Conservation (phyloP, 2,113 vertebrate species). For the Zeus faber region DNA sequence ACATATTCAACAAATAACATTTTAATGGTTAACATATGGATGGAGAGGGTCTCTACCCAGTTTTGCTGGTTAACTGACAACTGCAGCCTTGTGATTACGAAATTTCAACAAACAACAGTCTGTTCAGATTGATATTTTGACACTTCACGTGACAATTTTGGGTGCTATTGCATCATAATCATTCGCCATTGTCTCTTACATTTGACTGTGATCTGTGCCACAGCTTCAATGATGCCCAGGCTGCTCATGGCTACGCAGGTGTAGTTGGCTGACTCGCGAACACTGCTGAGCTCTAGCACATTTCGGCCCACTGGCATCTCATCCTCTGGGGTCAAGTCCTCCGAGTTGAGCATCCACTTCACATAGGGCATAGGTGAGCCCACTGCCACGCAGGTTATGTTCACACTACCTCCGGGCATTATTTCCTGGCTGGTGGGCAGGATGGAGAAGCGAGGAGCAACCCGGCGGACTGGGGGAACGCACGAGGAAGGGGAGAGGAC, state of each 20-base stretch:
- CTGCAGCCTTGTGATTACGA: too few species aligned
- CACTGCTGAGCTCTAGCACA: constrained; percentile 91
- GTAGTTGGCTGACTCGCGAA: constrained; percentile 98
- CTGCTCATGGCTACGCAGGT: constrained; percentile 99
- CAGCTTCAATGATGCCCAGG: constrained; percentile 94
- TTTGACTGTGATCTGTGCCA: constrained; percentile 94
- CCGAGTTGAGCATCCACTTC: constrained; percentile 97
- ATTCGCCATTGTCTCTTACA: constrained; percentile 48
- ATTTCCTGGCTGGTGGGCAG: constrained; percentile 94
- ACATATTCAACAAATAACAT: too few species aligned
- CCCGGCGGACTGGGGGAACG: constrained; percentile 88
- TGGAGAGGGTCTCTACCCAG: too few species aligned
- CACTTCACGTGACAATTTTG: too few species aligned
- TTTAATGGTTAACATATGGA: too few species aligned
- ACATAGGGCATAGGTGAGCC: constrained; percentile 98
- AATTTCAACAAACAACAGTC: too few species aligned
- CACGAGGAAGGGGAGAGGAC: constrained; percentile 66
- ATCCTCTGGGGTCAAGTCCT: constrained; percentile 95
- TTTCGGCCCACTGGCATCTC: constrained; percentile 98
- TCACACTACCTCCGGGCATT: constrained; percentile 97
- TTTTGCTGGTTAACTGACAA: too few species aligned
- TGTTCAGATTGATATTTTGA: too few species aligned
- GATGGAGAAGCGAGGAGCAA: constrained; percentile 97
- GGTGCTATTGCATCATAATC: too few species aligned
- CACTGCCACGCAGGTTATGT: constrained; percentile 98